phyloP scores from a whole-genome alignment of 2,888 invertebrate species.

The Alcis repandata region DNA sequence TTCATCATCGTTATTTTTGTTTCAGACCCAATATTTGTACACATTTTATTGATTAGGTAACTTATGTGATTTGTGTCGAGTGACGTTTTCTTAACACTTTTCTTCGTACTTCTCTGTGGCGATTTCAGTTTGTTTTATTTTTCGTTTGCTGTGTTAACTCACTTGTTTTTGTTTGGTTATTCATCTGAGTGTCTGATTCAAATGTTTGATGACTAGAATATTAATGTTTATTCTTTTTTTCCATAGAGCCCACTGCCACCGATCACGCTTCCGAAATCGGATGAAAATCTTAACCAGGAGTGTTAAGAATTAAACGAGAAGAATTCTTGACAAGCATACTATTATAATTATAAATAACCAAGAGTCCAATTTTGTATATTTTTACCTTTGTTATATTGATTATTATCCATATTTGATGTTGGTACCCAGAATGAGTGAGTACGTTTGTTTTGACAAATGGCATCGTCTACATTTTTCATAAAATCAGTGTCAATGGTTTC shows the following conservation, averaged over 20 bases:
- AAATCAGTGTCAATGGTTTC: conserved; percentile 64
- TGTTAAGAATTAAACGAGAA: conserved; percentile 68
- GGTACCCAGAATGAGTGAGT: conserved; percentile 61
- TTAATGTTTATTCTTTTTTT: conserved; percentile 55
- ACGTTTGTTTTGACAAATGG: conserved; percentile 27
- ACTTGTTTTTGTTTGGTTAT: conserved; percentile 44
- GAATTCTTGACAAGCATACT: conserved; percentile 53
- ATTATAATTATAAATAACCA: conserved; percentile 55
- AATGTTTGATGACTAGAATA: conserved; percentile 36
- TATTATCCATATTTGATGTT: conserved; percentile 55
- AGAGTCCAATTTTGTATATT: conserved; percentile 74
- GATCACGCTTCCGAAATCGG: conserved; percentile 87
- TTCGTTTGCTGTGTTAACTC: conserved; percentile 53
- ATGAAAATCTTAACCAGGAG: conserved; percentile 91
- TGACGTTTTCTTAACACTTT: conserved; percentile 42
- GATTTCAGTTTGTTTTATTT: conserved; percentile 50
- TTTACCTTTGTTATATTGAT: conserved; percentile 64
- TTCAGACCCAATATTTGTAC: conserved; percentile 85
- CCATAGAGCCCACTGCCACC: conserved; percentile 90
- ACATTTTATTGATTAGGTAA: conserved; percentile 78
- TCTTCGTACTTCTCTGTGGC: conserved; percentile 51
- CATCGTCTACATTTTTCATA: conserved; percentile 26
- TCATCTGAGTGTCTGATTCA: conserved; percentile 41
- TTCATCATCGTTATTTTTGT: conserved; percentile 70
- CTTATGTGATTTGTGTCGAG: conserved; percentile 43